Base-by-base conservation (phyloP, 2,113 vertebrate species). In the Poecile atricapillus region DNA sequence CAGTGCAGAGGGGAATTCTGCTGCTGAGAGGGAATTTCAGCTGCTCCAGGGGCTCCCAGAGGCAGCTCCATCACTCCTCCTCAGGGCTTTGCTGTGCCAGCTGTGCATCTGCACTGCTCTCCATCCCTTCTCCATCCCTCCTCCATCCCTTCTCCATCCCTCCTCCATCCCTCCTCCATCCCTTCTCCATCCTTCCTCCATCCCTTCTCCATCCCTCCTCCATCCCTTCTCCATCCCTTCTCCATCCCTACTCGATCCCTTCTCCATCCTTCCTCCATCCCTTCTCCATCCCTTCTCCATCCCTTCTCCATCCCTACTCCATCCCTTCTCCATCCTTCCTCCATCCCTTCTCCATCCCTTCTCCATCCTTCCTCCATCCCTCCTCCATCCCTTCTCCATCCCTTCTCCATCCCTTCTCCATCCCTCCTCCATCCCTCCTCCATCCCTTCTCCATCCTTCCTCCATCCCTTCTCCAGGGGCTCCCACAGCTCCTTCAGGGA, bases 101-200 rank as follows among this genome's bases (percentile, higher is more conserved):
- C 9, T 0, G 1, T 16, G 15, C 1, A 0, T 9, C 25, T 33
- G 30, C 2, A 13, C 17, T 1, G 7, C 46, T 49, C 83, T 6
- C 69, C 31, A 33, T 7, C 2, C 25, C 13, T 41, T 37, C 35
- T 16, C 19, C 25, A 15, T 49, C 9, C 44, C 8, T 20, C 3
- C 16, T 44, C 6, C 18, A n/a, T 3, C 15, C 19, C 6, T 11
- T 11, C 21, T 24, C 27, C 27, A 12, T 12, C 35, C 13, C 7
- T 31, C 9, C 18, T 28, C 23, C 44, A 10, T 15, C 6, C 17
- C 12, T 28, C 11, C 24, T 27, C 33, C 33, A 10, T 19, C 22
- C 15, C 2, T 7, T 15, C 13, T 27, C 39, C 16, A 25, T 14
- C 16, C 7, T 9, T 4, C 10, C 31, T 28, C 53, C 4, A 13